phyloP scores from a whole-genome alignment of 30 jellyfish, hydroid and myxozoan genomes.

The Aurelia aurita complex sp. Pacific region DNA sequence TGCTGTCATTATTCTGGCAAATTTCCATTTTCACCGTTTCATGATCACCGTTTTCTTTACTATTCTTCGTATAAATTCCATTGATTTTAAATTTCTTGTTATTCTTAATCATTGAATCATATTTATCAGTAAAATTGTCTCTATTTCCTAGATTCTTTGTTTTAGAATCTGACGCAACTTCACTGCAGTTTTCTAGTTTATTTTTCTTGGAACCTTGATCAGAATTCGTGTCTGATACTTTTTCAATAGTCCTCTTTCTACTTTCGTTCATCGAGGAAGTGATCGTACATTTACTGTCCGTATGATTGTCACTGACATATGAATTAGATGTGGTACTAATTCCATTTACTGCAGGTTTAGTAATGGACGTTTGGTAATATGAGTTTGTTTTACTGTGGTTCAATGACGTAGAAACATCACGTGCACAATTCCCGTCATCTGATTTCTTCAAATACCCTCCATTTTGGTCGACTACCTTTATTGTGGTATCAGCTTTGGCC shows the following conservation, averaged over 20 bases:
- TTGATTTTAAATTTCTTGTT: slow-evolving; percentile 21
- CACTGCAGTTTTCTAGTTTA: background rate
- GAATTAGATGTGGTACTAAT: too few relatives aligned
- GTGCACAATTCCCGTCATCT: background rate
- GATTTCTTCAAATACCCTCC: background rate
- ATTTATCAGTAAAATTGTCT: background rate
- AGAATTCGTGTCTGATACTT: background rate
- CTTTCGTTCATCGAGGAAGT: background rate
- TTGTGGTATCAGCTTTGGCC: background rate
- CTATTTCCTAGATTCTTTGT: background rate
- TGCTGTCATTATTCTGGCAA: background rate
- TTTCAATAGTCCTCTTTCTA: background rate
- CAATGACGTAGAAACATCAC: too few relatives aligned
- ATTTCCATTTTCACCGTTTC: slow-evolving; percentile 5
- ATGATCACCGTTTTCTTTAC: slow-evolving; percentile 7
- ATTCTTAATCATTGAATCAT: background rate
- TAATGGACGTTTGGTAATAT: too few relatives aligned
- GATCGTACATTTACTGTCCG: background rate
- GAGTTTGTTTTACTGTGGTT: too few relatives aligned
- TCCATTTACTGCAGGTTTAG: too few relatives aligned
- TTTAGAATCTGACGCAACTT: background rate
- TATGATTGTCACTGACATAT: too few relatives aligned
- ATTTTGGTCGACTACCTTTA: background rate
- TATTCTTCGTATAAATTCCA: slow-evolving; percentile 11
- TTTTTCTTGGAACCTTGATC: background rate